These are phyloP conservation scores for Atherinomorus stipes DNA, from an alignment of 2,113 vertebrate genomes.

Conservation along the genomic window DNA sequence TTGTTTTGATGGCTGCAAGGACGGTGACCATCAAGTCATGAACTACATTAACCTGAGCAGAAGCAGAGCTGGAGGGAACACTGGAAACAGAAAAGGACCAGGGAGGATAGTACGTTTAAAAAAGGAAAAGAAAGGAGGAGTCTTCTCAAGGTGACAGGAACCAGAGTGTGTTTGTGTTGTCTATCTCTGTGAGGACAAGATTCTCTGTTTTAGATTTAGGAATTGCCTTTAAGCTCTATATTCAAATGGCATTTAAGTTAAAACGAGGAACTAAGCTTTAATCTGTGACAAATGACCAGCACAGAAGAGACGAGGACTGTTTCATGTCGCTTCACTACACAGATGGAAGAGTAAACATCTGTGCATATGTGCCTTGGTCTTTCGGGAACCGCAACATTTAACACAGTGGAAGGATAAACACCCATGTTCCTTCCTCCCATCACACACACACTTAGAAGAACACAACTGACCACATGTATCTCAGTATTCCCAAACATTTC, in stretches of 20 bases:
- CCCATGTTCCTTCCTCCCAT: not conserved
- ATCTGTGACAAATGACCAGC: not conserved
- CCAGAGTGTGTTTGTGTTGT: conserved; percentile 4
- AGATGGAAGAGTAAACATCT: not conserved
- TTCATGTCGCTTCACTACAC: no score
- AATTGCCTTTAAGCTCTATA: not conserved
- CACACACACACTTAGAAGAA: not conserved
- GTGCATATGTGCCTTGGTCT: conserved; percentile 1
- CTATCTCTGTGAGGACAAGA: conserved; percentile 25
- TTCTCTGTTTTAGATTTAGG: not conserved
- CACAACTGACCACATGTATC: conserved; percentile 7
- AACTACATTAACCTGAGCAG: conserved; percentile 51
- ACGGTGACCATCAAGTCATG: conserved; percentile 36
- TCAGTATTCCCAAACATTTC: not conserved
- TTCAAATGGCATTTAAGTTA: not conserved
- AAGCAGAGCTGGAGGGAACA: not conserved
- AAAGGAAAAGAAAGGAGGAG: conserved; percentile 56
- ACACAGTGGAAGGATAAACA: conserved; percentile 22
- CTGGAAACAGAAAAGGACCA: not conserved
- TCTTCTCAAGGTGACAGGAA: conserved; percentile 72
- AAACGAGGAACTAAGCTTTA: not conserved
- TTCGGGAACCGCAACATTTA: conserved; percentile 57
- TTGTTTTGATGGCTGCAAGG: conserved; percentile 53
- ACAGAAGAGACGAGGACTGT: not conserved
- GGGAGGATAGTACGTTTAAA: conserved; percentile 20